Conservation (phyloP, 2,113 vertebrate species). For the Podilymbus podiceps region DNA sequence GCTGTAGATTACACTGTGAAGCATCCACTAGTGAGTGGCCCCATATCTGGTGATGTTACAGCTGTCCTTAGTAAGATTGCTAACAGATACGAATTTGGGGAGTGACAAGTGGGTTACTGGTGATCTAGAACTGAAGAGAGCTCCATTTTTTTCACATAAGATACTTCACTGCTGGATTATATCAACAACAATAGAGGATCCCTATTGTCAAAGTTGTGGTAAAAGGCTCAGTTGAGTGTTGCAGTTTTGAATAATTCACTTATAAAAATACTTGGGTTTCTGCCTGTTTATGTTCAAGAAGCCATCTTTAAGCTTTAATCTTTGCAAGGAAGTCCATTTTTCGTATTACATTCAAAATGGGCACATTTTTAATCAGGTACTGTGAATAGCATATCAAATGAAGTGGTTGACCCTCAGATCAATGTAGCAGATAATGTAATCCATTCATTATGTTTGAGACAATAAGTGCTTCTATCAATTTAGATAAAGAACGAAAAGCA, state of each 20-base stretch:
- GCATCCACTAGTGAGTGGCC: neutral
- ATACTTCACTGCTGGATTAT: neutral
- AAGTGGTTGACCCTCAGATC: slow-evolving; percentile 51
- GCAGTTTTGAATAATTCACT: neutral
- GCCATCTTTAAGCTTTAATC: neutral
- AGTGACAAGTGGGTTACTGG: neutral
- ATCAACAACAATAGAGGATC: neutral
- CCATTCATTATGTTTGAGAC: slow-evolving; percentile 24
- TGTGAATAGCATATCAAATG: slow-evolving; percentile 24
- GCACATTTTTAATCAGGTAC: slow-evolving; percentile 27
- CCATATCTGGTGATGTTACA: fast-evolving
- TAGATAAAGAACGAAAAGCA: slow-evolving; percentile 9
- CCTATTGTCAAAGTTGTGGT: neutral
- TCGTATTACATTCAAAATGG: neutral
- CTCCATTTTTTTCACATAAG: neutral
- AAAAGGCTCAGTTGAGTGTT: neutral
- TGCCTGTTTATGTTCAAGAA: neutral
- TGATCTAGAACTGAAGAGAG: neutral
- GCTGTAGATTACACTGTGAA: neutral
- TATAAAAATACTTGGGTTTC: neutral
- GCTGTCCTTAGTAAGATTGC: neutral
- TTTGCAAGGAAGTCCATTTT: neutral
- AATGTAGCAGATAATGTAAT: slow-evolving; percentile 25
- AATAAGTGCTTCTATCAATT: neutral
- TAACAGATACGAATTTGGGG: neutral